Evolutionary conservation across 2,888 invertebrate genomes (phyloP).

Genomic region (Vandiemenella viatica): DNA sequence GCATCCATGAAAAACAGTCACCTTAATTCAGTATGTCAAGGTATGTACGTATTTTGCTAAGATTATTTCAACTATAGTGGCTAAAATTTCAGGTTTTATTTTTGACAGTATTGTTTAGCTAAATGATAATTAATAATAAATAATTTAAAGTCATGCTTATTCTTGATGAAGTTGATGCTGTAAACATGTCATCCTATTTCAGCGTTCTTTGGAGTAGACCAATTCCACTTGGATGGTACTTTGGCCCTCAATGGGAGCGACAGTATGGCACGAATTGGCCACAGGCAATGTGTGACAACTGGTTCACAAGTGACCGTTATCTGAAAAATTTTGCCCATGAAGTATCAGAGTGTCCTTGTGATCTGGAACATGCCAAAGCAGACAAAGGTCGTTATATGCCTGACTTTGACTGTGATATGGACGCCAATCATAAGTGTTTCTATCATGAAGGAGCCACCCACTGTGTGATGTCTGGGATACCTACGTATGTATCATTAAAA

Average conservation of each 20-base stretch:
- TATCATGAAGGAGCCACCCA: conserved; percentile 82
- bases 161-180: too few relatives aligned
- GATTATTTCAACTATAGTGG: too few relatives aligned
- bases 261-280: conserved; percentile 71
- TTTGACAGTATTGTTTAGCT: too few relatives aligned
- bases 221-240: conserved; percentile 87
- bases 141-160: too few relatives aligned
- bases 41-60: too few relatives aligned
- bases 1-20: too few relatives aligned
- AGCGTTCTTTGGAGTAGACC: conserved; percentile 78
- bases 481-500: conserved; percentile 53
- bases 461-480: conserved; percentile 81
- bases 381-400: conserved; percentile 90
- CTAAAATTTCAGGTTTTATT: too few relatives aligned
- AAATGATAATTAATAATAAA: too few relatives aligned
- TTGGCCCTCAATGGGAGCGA: conserved; percentile 74
- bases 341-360: conserved; percentile 77
- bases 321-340: conserved; percentile 74
- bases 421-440: conserved; percentile 74
- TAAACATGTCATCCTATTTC: too few relatives aligned
- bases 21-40: too few relatives aligned
- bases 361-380: conserved; percentile 70
- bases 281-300: conserved; percentile 67
- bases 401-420: conserved; percentile 79
- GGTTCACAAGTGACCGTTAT: conserved; percentile 73